phyloP scores from a whole-genome alignment of 37 sponge, comb jelly and placozoan species.

The Petrosia ficiformis region DNA sequence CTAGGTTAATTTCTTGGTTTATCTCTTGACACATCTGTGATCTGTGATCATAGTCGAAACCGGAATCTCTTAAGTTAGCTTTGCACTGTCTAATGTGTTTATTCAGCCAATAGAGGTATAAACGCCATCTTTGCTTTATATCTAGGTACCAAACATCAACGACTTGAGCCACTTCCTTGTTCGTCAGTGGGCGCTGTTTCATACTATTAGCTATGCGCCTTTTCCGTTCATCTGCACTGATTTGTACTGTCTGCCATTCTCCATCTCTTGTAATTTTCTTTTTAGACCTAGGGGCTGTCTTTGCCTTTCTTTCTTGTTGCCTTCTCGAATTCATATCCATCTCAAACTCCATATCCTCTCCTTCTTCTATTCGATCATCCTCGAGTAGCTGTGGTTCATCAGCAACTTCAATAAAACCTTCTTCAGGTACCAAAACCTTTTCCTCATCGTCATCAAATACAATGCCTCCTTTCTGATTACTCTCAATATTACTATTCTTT shows the following conservation, averaged over 20 bases:
- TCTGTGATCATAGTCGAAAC: slow-evolving; percentile 24
- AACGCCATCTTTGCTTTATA: slow-evolving; percentile 40
- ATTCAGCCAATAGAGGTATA: slow-evolving; percentile 66
- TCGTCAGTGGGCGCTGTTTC: slow-evolving; percentile 43
- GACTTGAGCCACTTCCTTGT: slow-evolving; percentile 24
- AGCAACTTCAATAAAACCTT: slow-evolving; percentile 41
- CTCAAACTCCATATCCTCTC: slow-evolving; percentile 14
- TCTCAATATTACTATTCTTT: not conserved
- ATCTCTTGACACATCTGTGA: slow-evolving; percentile 19
- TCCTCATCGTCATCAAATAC: not conserved
- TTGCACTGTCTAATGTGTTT: slow-evolving; percentile 13
- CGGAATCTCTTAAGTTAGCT: not conserved
- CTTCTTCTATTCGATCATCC: slow-evolving; percentile 68
- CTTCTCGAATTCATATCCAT: not conserved
- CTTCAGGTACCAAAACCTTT: slow-evolving; percentile 6
- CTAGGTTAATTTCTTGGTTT: slow-evolving; percentile 36
- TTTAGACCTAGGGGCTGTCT: too few species aligned
- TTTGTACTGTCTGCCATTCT: slow-evolving; percentile 42
- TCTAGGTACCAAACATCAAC: slow-evolving; percentile 21
- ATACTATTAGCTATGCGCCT: slow-evolving; percentile 30
- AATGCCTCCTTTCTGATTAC: not conserved
- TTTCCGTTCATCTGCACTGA: slow-evolving; percentile 19
- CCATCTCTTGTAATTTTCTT: too few species aligned
- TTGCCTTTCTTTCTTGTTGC: not conserved
- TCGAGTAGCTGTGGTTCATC: slow-evolving; percentile 55